phyloP scores from a whole-genome alignment of 2,797 vertebrate genomes.

The Valencia hispanica region DNA sequence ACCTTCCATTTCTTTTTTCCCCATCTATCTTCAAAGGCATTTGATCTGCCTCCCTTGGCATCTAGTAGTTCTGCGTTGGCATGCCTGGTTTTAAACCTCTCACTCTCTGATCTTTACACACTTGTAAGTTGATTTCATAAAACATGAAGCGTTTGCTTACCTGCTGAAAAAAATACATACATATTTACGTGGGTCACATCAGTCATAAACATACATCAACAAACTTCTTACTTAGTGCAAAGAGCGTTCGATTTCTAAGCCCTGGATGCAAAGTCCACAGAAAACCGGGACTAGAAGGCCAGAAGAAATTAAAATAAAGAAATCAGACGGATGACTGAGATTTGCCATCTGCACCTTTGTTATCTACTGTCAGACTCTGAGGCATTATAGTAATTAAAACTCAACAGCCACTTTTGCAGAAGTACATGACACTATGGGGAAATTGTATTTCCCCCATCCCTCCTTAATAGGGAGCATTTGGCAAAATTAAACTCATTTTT shows the following conservation, averaged over 20 bases:
- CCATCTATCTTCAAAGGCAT: slow-evolving; percentile 74
- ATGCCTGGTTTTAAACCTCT: slow-evolving; percentile 68
- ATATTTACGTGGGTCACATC: slow-evolving; percentile 69
- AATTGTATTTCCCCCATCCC: slow-evolving; percentile 66
- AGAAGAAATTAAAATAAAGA: slow-evolving; percentile 29
- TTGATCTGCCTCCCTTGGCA: slow-evolving; percentile 76
- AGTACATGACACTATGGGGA: slow-evolving; percentile 80
- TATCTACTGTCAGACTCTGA: slow-evolving; percentile 67
- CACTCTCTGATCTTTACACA: slow-evolving; percentile 74
- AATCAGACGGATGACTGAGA: slow-evolving; percentile 33
- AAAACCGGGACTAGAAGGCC: slow-evolving; percentile 24
- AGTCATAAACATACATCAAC: slow-evolving; percentile 63
- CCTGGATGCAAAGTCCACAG: slow-evolving; percentile 35
- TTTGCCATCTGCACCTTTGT: slow-evolving; percentile 55
- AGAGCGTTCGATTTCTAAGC: slow-evolving; percentile 25
- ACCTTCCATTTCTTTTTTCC: slow-evolving; percentile 55
- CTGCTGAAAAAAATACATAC: slow-evolving; percentile 58
- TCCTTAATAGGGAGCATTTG: slow-evolving; percentile 64
- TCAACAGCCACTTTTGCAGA: slow-evolving; percentile 75
- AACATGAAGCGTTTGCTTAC: slow-evolving; percentile 69
- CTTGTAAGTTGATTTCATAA: slow-evolving; percentile 76
- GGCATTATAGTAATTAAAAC: slow-evolving; percentile 82
- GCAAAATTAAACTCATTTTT: slow-evolving; percentile 85
- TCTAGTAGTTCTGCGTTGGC: slow-evolving; percentile 71
- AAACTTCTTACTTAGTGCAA: slow-evolving; percentile 27